Evolutionary conservation across 2,113 vertebrate species (phyloP), one percentile per base, ranked within the genome.

Genomic region (Todiramphus chloris): DNA sequence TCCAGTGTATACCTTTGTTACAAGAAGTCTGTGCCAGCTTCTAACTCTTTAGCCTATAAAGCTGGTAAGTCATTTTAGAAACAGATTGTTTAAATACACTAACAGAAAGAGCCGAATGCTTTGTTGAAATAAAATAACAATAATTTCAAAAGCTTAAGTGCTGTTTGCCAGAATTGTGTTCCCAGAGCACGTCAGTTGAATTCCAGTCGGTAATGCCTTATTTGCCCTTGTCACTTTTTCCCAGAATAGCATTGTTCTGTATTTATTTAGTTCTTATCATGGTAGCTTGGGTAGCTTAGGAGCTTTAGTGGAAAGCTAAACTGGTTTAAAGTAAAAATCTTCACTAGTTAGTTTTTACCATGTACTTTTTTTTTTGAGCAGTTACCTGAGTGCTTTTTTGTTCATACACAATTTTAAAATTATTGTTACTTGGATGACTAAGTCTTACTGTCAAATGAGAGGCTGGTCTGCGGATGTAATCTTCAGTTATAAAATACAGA

Each of bases 1-100:
- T 99, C 99, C 97, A 99, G 95, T 94, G 99, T 99, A 59, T 99
- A 98, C 97, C 97, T 99, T 67, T 99, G 99, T 97, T 99, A 99
- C 83, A 99, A 99, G 98, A 99, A 99, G 92, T 99, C 99, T 11
- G 99, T 99, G 18, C 99, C 99, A 55, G 98, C 99, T n/a, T 99
- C 99, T 88, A 99, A 99, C 94, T 99, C 99, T 92, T 98, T 99
- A 96, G 98, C 98, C 39, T 99, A 99, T 98, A 99, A 99, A 97
- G 99, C 99, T 62, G 99, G 99, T 99, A 98, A 99, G 99, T 98
- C 83, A 91, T 92, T 90, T 94, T 53, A 46, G 56, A 87, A 76
- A 13, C 30, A 62, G 43, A 59, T 16, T 35, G 5, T 79, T 16
- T 83, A 60, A 90, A 55, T 9, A 20, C 39, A 30, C 35, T 80